phyloP scores from a whole-genome alignment of 2,797 vertebrate species.

The Acanthornis magna region DNA sequence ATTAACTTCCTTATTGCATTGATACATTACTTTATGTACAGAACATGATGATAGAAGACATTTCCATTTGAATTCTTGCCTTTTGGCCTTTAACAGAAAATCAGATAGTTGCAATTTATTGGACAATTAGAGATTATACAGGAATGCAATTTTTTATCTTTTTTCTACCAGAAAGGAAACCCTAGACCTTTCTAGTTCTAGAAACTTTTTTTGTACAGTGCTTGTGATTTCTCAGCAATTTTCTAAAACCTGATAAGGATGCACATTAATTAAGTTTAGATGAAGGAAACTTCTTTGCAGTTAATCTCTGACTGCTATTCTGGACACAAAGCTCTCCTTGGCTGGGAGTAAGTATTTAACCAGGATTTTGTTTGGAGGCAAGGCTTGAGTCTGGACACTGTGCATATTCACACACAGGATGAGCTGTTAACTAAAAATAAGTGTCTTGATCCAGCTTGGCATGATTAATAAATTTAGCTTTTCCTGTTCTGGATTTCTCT shows the following conservation, averaged over 20 bases:
- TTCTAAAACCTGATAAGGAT: conserved; percentile 50
- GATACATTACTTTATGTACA: background rate
- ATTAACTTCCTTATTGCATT: conserved; percentile 60
- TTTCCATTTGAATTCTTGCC: conserved; percentile 46
- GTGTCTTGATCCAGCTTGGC: background rate
- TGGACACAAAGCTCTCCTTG: background rate
- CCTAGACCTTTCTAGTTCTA: background rate
- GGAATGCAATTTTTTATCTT: background rate
- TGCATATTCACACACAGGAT: background rate
- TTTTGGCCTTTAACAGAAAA: conserved; percentile 65
- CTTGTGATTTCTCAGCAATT: conserved; percentile 32
- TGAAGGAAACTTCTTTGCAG: conserved; percentile 5
- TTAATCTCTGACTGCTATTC: background rate
- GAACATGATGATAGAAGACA: background rate
- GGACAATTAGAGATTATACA: conserved; percentile 30
- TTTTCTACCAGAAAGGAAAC: background rate
- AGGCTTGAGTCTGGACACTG: background rate
- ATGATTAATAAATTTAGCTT: background rate
- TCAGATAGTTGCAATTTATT: conserved; percentile 52
- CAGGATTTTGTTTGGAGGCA: background rate
- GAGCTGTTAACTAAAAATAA: background rate
- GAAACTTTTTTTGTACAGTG: background rate
- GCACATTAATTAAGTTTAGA: conserved; percentile 50
- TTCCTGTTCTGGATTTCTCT: background rate
- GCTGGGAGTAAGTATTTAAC: background rate